Base-by-base conservation (phyloP, 2,888 invertebrate genomes). In the Dynastes maya region DNA sequence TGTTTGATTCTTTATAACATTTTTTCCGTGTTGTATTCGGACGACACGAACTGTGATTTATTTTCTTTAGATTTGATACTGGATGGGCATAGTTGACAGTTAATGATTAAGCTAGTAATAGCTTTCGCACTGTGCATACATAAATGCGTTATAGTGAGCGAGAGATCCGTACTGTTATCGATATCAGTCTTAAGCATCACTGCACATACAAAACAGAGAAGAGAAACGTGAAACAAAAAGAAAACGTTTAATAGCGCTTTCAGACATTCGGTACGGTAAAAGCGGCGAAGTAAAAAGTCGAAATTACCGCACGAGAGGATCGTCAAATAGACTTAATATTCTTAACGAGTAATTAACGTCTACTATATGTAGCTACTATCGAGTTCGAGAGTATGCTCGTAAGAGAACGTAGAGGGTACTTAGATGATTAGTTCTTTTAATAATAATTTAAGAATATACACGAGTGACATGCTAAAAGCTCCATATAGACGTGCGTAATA, bases 271-370 rank as follows among this genome's bases (percentile, higher is more conserved):
- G 13, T 61, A 67, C 16, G 67, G 22, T 16, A n/a, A 61, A 61
- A 27, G 61, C 61, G 61, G 29, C 11, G 11, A 61, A 27, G 29
- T 27, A 16, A 61, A 61, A 61, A 61, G 29, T 61, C 61, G 9
- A 61, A 61, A 61, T 61, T 61, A 61, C 61, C 61, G 61, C 27
- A 61, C 61, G 61, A 67, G 45, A 67, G n/a, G 40, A 45, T 37
- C 27, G 22, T 29, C 61, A n/a, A 67, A 45, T n/a, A 67, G 67
- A 67, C 37, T 40, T 67, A 67, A 67, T 67, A 22, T 67, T 40
- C 45, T 45, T 45, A 45, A 67, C n/a, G 67, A 67, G 40, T 67
- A 67, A 67, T 67, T 67, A 67, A 22, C 61, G 61, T 61, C 29
- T 29, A 2, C 22, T 53, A 16, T 22, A 29, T 53, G 53, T 22